These are phyloP conservation scores for Brienomyrus brachyistius DNA, from an alignment of 2,113 vertebrate species.

Conservation along the genomic window DNA sequence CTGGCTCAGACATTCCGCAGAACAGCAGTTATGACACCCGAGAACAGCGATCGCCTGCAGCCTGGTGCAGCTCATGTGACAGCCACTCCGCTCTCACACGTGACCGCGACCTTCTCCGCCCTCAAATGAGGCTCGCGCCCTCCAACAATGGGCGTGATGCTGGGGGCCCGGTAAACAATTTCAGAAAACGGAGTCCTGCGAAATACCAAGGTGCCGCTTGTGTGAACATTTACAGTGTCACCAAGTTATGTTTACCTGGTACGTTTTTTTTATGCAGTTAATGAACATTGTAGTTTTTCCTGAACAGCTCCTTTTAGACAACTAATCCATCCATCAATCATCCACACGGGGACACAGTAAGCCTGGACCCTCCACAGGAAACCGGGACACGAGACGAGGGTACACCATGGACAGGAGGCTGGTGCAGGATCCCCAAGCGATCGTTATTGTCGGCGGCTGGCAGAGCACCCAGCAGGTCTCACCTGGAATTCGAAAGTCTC, in stretches of 20 bases:
- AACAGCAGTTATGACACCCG: constrained; percentile 30
- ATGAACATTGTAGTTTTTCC: neutral
- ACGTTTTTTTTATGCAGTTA: neutral
- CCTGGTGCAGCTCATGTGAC: neutral
- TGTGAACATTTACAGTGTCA: neutral
- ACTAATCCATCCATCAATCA: neutral
- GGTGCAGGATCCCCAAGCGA: neutral
- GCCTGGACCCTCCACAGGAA: neutral
- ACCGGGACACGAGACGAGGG: neutral
- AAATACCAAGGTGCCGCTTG: neutral
- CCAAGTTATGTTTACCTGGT: neutral
- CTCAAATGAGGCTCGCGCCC: neutral
- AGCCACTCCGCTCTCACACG: neutral
- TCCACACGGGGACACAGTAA: neutral
- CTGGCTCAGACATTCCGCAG: neutral
- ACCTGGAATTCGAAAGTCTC: constrained; percentile 95
- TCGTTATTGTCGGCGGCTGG: too few species aligned
- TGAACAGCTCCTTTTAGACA: neutral
- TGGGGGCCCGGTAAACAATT: neutral
- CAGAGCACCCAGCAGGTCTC: neutral
- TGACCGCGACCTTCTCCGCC: neutral
- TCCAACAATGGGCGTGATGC: neutral
- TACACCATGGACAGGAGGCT: neutral
- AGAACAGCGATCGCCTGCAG: constrained; percentile 1
- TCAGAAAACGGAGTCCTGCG: neutral